phyloP scores from a whole-genome alignment of 2,113 vertebrate species.

The Patagioenas fasciata region DNA sequence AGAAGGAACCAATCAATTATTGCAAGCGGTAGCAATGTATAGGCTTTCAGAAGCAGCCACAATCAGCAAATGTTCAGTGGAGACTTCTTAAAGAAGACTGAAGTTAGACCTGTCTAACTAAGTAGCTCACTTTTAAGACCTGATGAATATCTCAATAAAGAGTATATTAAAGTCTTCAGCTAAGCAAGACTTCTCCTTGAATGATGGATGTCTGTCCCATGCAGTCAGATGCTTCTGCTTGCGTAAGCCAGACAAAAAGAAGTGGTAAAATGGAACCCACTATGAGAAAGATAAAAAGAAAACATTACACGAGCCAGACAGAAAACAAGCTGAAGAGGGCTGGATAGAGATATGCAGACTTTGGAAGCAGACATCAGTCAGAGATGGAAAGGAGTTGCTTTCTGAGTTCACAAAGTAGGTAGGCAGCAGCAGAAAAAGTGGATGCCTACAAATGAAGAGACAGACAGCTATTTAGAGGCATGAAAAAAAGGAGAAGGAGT shows the following conservation, averaged over 20 bases:
- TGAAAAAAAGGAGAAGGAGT: not conserved
- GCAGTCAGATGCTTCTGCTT: not conserved
- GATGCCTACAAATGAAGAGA: not conserved
- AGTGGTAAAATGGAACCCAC: not conserved
- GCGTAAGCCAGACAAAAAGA: not conserved
- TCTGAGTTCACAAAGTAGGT: not conserved
- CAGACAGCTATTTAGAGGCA: not conserved
- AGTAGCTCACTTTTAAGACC: not conserved
- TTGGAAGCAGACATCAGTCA: not conserved
- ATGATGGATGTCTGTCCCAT: not conserved
- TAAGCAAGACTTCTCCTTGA: not conserved
- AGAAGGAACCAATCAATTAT: not conserved
- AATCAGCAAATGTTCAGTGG: not conserved
- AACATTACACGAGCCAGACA: not conserved
- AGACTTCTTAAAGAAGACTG: not conserved
- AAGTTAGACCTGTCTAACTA: not conserved
- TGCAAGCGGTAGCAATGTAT: not conserved
- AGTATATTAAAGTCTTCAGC: not conserved
- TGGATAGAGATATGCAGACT: not conserved
- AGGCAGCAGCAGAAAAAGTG: not conserved
- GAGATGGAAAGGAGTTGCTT: not conserved
- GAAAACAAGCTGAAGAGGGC: not conserved
- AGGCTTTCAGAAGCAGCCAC: not conserved
- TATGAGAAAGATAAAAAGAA: not conserved
- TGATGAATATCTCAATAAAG: not conserved